phyloP scores from a whole-genome alignment of 1,140 invertebrate species.

The Galendromus occidentalis region DNA sequence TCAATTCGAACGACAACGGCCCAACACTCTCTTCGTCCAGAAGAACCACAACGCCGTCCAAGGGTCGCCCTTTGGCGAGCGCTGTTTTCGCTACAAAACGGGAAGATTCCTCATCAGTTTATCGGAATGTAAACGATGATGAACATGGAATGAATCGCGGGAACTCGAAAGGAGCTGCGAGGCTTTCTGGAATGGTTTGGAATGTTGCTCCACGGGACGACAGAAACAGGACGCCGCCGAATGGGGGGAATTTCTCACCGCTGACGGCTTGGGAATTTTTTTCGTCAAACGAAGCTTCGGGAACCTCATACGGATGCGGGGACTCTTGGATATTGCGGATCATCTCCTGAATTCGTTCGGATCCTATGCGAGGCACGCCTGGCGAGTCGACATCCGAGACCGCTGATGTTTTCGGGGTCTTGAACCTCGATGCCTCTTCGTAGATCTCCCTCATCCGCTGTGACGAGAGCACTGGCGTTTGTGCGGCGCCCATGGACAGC shows the following conservation, averaged over 20 bases:
- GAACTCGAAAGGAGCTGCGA: too few species aligned
- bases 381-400: constrained; percentile 4
- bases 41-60: not conserved
- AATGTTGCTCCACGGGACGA: too few species aligned
- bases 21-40: not conserved
- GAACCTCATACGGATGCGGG: not conserved
- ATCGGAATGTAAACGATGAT: too few species aligned
- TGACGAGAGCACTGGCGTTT: not conserved
- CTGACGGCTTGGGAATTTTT: not conserved
- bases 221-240: too few species aligned
- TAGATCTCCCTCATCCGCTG: constrained; percentile 8
- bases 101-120: too few species aligned
- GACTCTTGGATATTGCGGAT: not conserved
- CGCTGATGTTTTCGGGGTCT: not conserved
- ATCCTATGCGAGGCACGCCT: not conserved
- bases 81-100: not conserved
- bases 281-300: not conserved
- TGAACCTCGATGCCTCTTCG: not conserved
- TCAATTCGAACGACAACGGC: not conserved
- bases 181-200: too few species aligned
- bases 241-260: not conserved
- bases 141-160: too few species aligned
- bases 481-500: not conserved
- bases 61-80: not conserved
- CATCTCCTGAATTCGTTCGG: not conserved